Evolutionary conservation across 2,113 vertebrate species (phyloP), one percentile per base, ranked within the genome.

Genomic region (Jacana jacana): DNA sequence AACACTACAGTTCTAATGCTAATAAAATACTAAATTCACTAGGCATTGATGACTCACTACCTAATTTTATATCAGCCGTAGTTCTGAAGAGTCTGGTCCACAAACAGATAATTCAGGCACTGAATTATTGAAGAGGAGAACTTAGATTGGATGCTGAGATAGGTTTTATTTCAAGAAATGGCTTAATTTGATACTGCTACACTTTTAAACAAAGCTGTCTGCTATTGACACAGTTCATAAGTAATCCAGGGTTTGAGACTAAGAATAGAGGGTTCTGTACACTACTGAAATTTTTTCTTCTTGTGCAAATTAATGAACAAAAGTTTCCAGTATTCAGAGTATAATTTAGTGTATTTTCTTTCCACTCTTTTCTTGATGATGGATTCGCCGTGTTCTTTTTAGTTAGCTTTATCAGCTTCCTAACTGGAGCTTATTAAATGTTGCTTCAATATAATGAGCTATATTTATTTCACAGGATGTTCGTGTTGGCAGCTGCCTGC

Each of bases 401-500:
- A 68, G 73, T 84, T 92, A 93, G 46, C 37, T 86, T 85, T 91
- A 63, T 91, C 63, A 66, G 71, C 64, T 83, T 89, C 83, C 51
- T 92, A 81, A 78, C 33, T 65, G 42, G 58, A 68, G 33, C 46
- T 89, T 87, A 76, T 88, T 88, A 93, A 81, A 85, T 40, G 64
- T 89, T 92, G 58, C 70, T 91, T 91, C 71, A 88, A 6, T 86
- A 55, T 86, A 91, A 93, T 70, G 73, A 95, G 42, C 52, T 83
- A 20, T 87, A 88, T 92, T 93, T 95, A 69, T 94, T 88, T 92
- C 66, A 66, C 85, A 70, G 92, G 90, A 52, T 87, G 81, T 89
- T 97, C 61, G 4, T 69, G 49, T 71, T 94, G 81, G 75, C 94
- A 91, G 70, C 86, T 91, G 78, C 84, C 44, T 85, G 75, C 58